Percentiles rank a stretch among this genome's conserved stretches.
These are phyloP conservation scores for Leuctra nigra DNA, from an alignment of 2,888 invertebrate species.

Conservation along the genomic window DNA sequence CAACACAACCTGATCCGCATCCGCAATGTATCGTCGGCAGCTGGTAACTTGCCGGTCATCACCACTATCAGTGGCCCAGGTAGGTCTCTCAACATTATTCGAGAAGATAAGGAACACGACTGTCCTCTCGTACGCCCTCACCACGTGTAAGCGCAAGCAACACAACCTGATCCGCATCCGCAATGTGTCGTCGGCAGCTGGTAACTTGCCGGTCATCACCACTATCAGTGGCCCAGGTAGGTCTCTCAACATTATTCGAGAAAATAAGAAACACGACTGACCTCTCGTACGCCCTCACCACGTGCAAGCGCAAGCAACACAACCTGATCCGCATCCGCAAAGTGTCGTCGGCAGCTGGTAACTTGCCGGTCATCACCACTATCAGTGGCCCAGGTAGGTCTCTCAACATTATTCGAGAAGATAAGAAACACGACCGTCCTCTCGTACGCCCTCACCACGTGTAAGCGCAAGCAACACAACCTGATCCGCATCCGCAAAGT, in stretches of 20 bases:
- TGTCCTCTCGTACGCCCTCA: slow-evolving; percentile 31
- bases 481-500: slow-evolving; percentile 32
- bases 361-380: slow-evolving; percentile 26
- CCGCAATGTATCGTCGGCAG: slow-evolving; percentile 29
- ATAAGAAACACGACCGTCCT: slow-evolving; percentile 31
- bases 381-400: slow-evolving; percentile 32
- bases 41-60: slow-evolving; percentile 22
- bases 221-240: slow-evolving; percentile 31
- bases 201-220: slow-evolving; percentile 24
- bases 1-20: slow-evolving; percentile 33
- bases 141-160: slow-evolving; percentile 31
- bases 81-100: no score
- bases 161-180: slow-evolving; percentile 33
- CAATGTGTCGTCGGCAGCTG: slow-evolving; percentile 28
- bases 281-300: slow-evolving; percentile 31
- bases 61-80: slow-evolving; percentile 31
- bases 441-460: slow-evolving; percentile 31
- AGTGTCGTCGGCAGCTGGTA: slow-evolving; percentile 24
- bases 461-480: slow-evolving; percentile 32
- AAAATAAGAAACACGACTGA: no score
- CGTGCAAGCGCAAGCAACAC: slow-evolving; percentile 32
- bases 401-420: no score
- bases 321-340: slow-evolving; percentile 33
- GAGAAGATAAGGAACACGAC: no score
- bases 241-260: no score